Evolutionary conservation across 2,797 vertebrate species (phyloP).

Genomic region (Clarias fuscus): DNA sequence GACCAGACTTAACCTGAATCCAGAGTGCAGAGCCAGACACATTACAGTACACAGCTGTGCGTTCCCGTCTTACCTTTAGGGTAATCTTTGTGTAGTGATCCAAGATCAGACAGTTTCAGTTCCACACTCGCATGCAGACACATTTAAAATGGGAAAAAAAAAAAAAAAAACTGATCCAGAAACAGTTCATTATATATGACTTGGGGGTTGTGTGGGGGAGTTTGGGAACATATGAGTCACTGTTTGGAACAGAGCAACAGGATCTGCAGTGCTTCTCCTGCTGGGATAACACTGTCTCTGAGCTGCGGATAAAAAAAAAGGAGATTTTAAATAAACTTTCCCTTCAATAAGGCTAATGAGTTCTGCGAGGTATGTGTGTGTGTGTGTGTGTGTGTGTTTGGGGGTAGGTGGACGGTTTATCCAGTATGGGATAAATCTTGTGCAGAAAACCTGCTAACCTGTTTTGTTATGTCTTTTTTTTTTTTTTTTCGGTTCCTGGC

Average conservation of each 20-base stretch:
- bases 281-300: slow-evolving; percentile 1
- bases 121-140: not conserved
- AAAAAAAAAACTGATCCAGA: not conserved
- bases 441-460: not conserved
- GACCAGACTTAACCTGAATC: not conserved
- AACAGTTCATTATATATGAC: not conserved
- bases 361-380: not conserved
- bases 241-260: slow-evolving; percentile 1
- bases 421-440: not conserved
- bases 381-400: too few species aligned
- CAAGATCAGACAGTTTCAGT: not conserved
- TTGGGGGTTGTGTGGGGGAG: slow-evolving; percentile 7
- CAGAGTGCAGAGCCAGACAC: not conserved
- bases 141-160: not conserved
- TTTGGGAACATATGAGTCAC: slow-evolving; percentile 44
- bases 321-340: not conserved
- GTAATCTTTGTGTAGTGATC: not conserved
- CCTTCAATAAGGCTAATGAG: not conserved
- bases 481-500: not conserved
- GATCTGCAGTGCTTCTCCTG: slow-evolving; percentile 12
- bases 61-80: not conserved
- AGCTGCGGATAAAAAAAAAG: not conserved
- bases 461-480: not conserved
- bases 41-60: not conserved
- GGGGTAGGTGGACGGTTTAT: not conserved